A percentile compares a stretch with the other conserved stretches of the same genome.
Conservation (phyloP, 2,797 vertebrate species). For the Bovichtus variegatus region DNA sequence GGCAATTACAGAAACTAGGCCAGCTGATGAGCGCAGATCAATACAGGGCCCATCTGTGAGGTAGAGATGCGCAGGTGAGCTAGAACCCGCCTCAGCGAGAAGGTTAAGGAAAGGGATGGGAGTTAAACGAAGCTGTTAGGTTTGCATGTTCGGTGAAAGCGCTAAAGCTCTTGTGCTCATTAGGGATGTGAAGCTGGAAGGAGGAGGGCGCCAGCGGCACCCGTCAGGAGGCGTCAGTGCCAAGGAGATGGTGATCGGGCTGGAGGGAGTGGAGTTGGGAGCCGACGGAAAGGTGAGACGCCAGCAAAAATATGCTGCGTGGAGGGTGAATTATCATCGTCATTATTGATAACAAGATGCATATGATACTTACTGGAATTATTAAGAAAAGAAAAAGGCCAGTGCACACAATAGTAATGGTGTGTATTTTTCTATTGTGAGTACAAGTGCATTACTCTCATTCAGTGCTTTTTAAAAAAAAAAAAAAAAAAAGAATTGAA, state of each 20-base stretch:
- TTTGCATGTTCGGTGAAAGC: slow-evolving; percentile 7
- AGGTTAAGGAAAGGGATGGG: background rate
- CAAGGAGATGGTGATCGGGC: slow-evolving; percentile 96
- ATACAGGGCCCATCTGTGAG: slow-evolving; percentile 41
- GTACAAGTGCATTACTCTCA: background rate
- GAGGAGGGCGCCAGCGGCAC: slow-evolving; percentile 93
- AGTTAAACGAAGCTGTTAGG: background rate
- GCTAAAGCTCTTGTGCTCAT: slow-evolving; percentile 64
- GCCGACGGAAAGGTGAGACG: slow-evolving; percentile 96
- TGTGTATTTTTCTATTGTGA: background rate
- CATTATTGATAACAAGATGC: background rate
- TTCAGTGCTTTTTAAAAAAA: background rate
- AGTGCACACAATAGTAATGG: background rate
- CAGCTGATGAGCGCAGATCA: slow-evolving; percentile 56
- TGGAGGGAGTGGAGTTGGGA: slow-evolving; percentile 98
- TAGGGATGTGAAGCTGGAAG: slow-evolving; percentile 95
- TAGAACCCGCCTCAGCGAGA: slow-evolving; percentile 20
- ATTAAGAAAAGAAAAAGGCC: background rate
- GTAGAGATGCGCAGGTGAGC: slow-evolving; percentile 23
- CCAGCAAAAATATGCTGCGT: background rate
- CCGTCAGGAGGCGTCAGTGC: slow-evolving; percentile 92
- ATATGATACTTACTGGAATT: background rate
- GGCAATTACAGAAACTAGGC: slow-evolving; percentile 56
- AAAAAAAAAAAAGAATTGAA: no score
- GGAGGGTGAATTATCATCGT: background rate